phyloP scores from a whole-genome alignment of 2,888 invertebrate species.

The Octodonta nipae region DNA sequence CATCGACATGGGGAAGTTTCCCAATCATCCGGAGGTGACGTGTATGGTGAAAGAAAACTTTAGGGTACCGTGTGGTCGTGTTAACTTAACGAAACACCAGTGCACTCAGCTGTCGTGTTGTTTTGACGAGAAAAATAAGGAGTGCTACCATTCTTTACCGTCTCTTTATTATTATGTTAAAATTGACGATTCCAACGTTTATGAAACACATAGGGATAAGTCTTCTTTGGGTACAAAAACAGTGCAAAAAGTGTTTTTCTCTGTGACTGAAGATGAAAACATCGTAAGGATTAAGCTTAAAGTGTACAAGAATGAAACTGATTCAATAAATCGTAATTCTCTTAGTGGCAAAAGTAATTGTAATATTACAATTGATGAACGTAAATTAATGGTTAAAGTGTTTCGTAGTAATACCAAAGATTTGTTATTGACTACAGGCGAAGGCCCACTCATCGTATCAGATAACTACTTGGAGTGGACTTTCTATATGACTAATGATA shows the following conservation, averaged over 20 bases:
- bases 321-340: too few species aligned
- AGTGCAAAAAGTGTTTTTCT: constrained; percentile 15
- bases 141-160: constrained; percentile 30
- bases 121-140: constrained; percentile 21
- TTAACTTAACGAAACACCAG: constrained; percentile 18
- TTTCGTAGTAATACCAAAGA: constrained; percentile 20
- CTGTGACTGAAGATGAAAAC: constrained; percentile 17
- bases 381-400: constrained; percentile 22
- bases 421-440: constrained; percentile 39
- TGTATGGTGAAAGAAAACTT: constrained; percentile 24
- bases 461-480: constrained; percentile 48
- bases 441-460: constrained; percentile 46
- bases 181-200: constrained; percentile 7
- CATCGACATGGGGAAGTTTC: constrained; percentile 10
- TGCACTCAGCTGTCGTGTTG: constrained; percentile 26
- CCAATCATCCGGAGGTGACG: constrained; percentile 11
- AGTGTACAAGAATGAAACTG: too few species aligned
- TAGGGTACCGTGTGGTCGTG: constrained; percentile 25
- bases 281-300: constrained; percentile 17
- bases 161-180: constrained; percentile 27
- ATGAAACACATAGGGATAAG: constrained; percentile 5
- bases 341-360: too few species aligned
- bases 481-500: constrained; percentile 40
- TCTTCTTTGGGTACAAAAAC: constrained; percentile 19
- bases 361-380: constrained; percentile 7